Base-by-base conservation (phyloP, 2,797 vertebrate species). In the Sandelia bainsii region DNA sequence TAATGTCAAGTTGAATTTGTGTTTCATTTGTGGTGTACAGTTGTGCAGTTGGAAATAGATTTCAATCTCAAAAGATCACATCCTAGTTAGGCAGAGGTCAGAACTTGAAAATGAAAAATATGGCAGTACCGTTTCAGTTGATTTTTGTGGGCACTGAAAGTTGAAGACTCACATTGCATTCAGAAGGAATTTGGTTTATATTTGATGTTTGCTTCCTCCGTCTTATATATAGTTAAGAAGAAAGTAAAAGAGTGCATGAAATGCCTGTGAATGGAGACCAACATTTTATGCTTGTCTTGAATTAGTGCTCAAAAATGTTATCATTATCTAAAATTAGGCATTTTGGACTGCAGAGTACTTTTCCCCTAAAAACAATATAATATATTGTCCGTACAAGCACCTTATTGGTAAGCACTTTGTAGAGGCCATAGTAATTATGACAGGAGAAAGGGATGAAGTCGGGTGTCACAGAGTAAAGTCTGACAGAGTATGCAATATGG, bases 21-120 rank as follows among this genome's bases (percentile, higher is more conserved):
- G 40, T 50, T 62, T 69, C 34, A 37, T 22, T 45, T 60, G 6
- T 44, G 16, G 25, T 72, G 29, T 19, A 56, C 34, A 64, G 32
- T 39, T 57, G 56, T 65, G 25, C 19, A 57, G 34, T 12, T 49
- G 5, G 10, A 14, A 25, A 57, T 29, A 39, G 25, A 17, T 64
- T 48, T 72, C 7, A 69, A 40, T 72, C 16, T 70, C 19, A 49
- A 37, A 40, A 65, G 40, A 67, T 72, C 34, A 62, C n/a, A 61
- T 68, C 20, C 20, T 53, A 29, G 29, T 71, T 63, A 59, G 48
- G 34, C 12, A 13, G n/a, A 49, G 22, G 20, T 49, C 45, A 56
- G 16, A 27, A 65, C 17, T 34, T 22, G 29, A 23, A 40, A 16
- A 45, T 8, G 44, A 29, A 53, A 1, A 52, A 54, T n/a, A 8